phyloP scores from a whole-genome alignment of 1,140 invertebrate genomes.

The Triops longicaudatus region DNA sequence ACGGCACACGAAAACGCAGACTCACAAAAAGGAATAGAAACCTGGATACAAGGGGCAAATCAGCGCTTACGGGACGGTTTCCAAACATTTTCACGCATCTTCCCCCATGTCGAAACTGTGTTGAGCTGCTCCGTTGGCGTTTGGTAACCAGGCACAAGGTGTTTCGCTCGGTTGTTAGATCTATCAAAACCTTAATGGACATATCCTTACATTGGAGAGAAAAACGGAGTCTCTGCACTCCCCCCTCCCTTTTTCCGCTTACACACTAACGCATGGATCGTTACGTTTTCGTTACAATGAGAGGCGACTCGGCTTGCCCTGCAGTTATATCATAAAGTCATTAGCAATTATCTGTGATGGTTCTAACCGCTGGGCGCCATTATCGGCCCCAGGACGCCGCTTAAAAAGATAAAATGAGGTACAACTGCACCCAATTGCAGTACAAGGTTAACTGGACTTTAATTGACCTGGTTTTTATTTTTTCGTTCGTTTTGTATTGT shows the following conservation, averaged over 20 bases:
- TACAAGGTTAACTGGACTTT: too few species aligned
- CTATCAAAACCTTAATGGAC: not conserved
- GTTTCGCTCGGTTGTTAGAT: not conserved
- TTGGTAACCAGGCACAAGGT: not conserved
- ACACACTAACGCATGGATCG: not conserved
- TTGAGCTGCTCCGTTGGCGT: not conserved
- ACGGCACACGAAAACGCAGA: not conserved
- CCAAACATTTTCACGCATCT: not conserved
- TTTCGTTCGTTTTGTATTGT: too few species aligned
- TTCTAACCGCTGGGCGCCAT: not conserved
- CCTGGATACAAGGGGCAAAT: not conserved
- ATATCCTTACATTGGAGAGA: not conserved
- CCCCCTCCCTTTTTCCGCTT: not conserved
- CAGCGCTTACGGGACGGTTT: not conserved
- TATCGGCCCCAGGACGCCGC: too few species aligned
- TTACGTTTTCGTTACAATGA: not conserved
- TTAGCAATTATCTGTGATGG: not conserved
- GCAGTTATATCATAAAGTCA: not conserved
- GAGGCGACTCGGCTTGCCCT: not conserved
- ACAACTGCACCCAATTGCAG: too few species aligned
- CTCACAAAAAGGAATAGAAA: not conserved
- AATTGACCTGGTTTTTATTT: too few species aligned
- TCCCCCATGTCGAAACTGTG: not conserved
- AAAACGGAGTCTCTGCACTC: not conserved
- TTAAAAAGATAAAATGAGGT: too few species aligned